Base-by-base conservation (phyloP, 53 echinoderm and acorn worm genomes). In the Temnopleurus reevesii region DNA sequence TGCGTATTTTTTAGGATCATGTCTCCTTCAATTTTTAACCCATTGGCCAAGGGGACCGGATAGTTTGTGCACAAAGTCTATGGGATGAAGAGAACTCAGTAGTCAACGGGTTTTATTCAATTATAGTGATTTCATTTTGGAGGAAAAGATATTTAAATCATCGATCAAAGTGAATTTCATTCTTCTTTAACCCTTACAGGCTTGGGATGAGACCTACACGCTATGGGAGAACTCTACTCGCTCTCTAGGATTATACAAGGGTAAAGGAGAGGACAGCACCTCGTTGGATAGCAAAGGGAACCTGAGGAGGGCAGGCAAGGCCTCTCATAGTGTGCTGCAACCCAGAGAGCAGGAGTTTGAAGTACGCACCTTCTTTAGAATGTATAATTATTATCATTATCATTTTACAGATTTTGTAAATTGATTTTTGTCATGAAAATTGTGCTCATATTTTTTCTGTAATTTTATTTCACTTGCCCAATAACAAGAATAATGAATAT, bases 321-420 rank as follows among this genome's bases (percentile, higher is more conserved):
- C 89, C 8, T 95, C 98, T 1, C 94, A 93, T 60, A 91, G 93
- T 76, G 90, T 90, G 2, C 86, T 94, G 35, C 95, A 90, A 47
- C 91, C 93, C 33, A 92, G 93, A 79, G 98, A 98, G 49, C 97
- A 97, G 59, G 91, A 95, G 81, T 85, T 97, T 83, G 97, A 97
- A 89, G 96, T 96, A 81, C 45, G 64, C 36, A 7, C 21, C 19
- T 47, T 9, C 19, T 71, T 15, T 6, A 21, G 18, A 2, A 5
- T 71, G 38, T 71, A 71, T 21, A 8, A 71, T 71, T 38, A 19
- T 66, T n/a, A 49, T 15, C 1, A 41, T 56, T 56, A 8, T 56
- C 0, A 0, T 71, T 21, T 71, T 2, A 35, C 5, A 9, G n/a
- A n/a, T n/a, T 53, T 17, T 53, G 17, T 53, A 17, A 17, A 53